Conservation (phyloP, 2,797 vertebrate genomes). For the Mastacembelus armatus region DNA sequence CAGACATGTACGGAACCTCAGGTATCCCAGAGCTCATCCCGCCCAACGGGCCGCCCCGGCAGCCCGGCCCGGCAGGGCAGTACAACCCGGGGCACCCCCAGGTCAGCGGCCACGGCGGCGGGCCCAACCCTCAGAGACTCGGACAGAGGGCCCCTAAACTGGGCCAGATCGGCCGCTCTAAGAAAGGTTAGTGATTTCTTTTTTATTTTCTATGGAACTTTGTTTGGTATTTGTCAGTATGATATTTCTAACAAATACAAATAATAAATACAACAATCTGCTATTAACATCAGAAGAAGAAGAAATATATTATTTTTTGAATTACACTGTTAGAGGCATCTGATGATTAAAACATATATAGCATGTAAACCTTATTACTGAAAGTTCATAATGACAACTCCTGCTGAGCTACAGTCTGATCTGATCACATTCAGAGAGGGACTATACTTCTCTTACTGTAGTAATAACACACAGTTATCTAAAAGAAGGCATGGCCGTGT, state of each 20-base stretch:
- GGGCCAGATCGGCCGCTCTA: conserved; percentile 85
- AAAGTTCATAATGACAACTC: no score
- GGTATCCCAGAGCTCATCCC: conserved; percentile 83
- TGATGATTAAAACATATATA: no score
- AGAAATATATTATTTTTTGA: no score
- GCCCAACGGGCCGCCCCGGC: conserved; percentile 69
- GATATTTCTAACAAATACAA: background rate
- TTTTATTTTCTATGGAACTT: background rate
- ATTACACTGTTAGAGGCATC: background rate
- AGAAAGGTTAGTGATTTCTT: conserved; percentile 82
- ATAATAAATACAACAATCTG: no score
- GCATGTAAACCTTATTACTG: no score
- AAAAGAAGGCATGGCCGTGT: no score
- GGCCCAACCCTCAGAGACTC: conserved; percentile 72
- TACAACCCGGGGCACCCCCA: conserved; percentile 77
- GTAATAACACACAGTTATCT: no score
- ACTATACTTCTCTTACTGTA: no score
- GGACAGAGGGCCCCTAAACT: conserved; percentile 85
- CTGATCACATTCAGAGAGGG: no score
- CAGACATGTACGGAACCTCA: conserved; percentile 83
- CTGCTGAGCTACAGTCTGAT: no score
- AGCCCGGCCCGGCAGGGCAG: conserved; percentile 73
- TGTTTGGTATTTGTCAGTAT: background rate
- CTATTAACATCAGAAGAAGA: background rate
- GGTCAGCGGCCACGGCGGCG: conserved; percentile 58